phyloP scores from a whole-genome alignment of 2,888 invertebrate species.

The Trichopoda pennipes region DNA sequence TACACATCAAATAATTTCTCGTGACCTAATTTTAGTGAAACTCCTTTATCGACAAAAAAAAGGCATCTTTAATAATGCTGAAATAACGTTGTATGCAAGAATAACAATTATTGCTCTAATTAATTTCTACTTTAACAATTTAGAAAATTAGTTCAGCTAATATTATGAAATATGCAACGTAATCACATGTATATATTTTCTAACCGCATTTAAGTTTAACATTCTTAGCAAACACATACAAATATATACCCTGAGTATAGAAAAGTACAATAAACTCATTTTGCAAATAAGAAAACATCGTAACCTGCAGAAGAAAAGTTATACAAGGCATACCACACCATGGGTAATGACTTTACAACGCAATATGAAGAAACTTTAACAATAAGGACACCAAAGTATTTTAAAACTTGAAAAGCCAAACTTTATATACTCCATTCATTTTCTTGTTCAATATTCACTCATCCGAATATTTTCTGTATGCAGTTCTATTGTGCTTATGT shows the following conservation, averaged over 20 bases:
- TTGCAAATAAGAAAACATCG: slow-evolving; percentile 3
- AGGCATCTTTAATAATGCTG: too few species aligned
- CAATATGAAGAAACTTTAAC: slow-evolving; percentile 59
- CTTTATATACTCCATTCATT: slow-evolving; percentile 45
- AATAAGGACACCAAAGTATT: slow-evolving; percentile 54
- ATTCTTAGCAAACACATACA: slow-evolving; percentile 48
- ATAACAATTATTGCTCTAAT: too few species aligned
- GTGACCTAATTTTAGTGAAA: too few species aligned
- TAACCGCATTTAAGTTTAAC: slow-evolving; percentile 33
- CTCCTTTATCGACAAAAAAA: too few species aligned
- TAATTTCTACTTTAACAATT: too few species aligned
- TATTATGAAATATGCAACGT: too few species aligned
- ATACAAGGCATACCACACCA: slow-evolving; percentile 12
- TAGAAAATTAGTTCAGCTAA: too few species aligned
- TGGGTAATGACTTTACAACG: slow-evolving; percentile 28
- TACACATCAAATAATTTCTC: too few species aligned
- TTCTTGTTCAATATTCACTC: slow-evolving; percentile 26
- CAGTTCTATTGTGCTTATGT: not conserved
- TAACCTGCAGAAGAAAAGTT: not conserved
- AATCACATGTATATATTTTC: slow-evolving; percentile 6
- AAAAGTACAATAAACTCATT: slow-evolving; percentile 51
- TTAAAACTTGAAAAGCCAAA: slow-evolving; percentile 50
- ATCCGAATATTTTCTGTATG: slow-evolving; percentile 1
- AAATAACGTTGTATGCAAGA: too few species aligned
- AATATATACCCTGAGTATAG: not conserved